A percentile compares a stretch with the other conserved stretches of the same genome.
Conservation (phyloP, 2,888 invertebrate species). For the Pheosia gnoma region DNA sequence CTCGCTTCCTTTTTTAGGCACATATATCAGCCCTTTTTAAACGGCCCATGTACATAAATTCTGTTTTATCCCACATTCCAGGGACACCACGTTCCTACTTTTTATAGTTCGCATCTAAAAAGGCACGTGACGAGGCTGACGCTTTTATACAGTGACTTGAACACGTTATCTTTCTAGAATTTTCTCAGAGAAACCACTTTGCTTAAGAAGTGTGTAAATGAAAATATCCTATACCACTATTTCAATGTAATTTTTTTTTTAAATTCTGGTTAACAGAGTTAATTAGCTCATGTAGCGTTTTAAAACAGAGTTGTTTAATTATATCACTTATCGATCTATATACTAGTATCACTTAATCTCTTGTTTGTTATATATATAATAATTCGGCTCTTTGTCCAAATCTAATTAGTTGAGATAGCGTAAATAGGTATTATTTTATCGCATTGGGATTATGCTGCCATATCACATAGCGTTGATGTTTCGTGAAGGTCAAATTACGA, state of each 20-base stretch:
- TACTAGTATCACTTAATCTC: too few species aligned
- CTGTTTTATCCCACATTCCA: constrained; percentile 28
- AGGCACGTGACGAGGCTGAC: constrained; percentile 22
- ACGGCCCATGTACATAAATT: constrained; percentile 36
- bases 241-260: too few species aligned
- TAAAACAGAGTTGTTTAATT: background rate
- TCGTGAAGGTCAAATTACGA: too few species aligned
- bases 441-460: too few species aligned
- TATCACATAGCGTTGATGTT: too few species aligned
- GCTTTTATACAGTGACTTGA: constrained; percentile 8
- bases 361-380: too few species aligned
- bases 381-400: too few species aligned
- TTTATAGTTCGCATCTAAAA: constrained; percentile 35
- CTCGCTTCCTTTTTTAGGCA: constrained; percentile 29
- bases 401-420: too few species aligned
- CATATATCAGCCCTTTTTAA: constrained; percentile 38
- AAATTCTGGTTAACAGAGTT: background rate
- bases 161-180: constrained; percentile 15
- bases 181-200: background rate
- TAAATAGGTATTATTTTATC: too few species aligned
- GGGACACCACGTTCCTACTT: constrained; percentile 30
- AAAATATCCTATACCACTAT: too few species aligned
- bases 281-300: background rate
- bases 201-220: too few species aligned
- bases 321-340: too few species aligned